Conservation (phyloP, 2,113 vertebrate species). For the Ctenodactylus gundi region DNA sequence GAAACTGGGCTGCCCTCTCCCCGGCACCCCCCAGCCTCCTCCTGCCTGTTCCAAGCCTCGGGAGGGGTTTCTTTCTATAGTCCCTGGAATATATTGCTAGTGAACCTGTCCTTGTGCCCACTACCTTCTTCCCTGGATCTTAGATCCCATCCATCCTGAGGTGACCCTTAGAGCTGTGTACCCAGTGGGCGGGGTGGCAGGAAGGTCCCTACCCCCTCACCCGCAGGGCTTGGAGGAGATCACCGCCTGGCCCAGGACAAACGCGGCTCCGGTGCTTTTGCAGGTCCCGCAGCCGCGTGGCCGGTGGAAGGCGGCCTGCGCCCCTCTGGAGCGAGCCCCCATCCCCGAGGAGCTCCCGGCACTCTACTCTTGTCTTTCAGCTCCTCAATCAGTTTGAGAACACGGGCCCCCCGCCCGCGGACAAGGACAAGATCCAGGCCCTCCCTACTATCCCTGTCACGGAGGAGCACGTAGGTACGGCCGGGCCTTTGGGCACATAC, state of each 20-base stretch:
- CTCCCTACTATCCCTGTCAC: slow-evolving; percentile 94
- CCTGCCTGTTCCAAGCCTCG: not conserved
- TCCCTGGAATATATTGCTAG: not conserved
- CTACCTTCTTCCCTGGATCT: not conserved
- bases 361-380: slow-evolving; percentile 80
- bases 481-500: too few species aligned
- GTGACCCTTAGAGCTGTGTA: not conserved
- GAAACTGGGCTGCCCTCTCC: too few species aligned
- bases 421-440: slow-evolving; percentile 95
- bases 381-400: slow-evolving; percentile 99
- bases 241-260: not conserved
- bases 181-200: not conserved
- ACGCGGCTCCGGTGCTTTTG: not conserved
- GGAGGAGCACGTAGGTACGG: slow-evolving; percentile 93
- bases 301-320: not conserved
- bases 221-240: not conserved
- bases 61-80: too few species aligned
- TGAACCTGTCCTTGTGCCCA: too few species aligned
- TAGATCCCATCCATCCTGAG: not conserved
- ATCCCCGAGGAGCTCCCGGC: not conserved
- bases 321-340: not conserved
- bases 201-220: too few species aligned
- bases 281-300: not conserved
- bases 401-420: slow-evolving; percentile 96
- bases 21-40: not conserved